These are phyloP conservation scores for Gymnobelideus leadbeateri DNA, from an alignment of 2,113 vertebrate species.

Conservation along the genomic window DNA sequence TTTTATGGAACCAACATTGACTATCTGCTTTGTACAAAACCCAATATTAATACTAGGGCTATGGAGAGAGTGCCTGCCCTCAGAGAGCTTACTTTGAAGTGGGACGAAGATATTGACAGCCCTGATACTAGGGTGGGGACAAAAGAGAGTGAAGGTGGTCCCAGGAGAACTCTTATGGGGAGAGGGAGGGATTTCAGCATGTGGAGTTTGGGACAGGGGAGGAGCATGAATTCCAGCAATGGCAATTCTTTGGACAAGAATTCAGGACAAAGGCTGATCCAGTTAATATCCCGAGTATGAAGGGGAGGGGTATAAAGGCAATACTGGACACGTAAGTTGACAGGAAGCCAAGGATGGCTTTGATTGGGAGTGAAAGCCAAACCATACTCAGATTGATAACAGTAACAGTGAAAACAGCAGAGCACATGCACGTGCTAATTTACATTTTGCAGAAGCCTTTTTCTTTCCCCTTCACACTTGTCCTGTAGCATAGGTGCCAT, in stretches of 20 bases:
- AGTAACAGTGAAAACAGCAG: neutral
- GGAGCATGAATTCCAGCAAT: no score
- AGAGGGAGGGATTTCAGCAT: rapidly evolving
- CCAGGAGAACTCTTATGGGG: rapidly evolving
- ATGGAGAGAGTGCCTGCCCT: no score
- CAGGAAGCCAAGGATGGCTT: neutral
- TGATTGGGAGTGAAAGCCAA: neutral
- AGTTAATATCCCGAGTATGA: neutral
- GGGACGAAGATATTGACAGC: no score
- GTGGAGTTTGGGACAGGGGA: no score
- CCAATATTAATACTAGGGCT: no score
- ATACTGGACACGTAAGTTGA: neutral
- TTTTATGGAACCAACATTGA: no score
- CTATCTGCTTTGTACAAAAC: no score
- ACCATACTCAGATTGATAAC: neutral
- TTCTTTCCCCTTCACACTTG: neutral
- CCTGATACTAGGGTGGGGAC: no score
- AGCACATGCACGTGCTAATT: neutral
- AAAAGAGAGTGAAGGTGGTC: neutral
- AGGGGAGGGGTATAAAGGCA: neutral
- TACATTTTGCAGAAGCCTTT: neutral
- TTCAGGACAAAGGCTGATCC: neutral
- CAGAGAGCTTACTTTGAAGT: no score
- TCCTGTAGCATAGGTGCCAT: neutral
- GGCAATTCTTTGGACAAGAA: neutral